Evolutionary conservation across 2,113 vertebrate genomes (phyloP).

Genomic region (Oxygymnocypris stewartii): DNA sequence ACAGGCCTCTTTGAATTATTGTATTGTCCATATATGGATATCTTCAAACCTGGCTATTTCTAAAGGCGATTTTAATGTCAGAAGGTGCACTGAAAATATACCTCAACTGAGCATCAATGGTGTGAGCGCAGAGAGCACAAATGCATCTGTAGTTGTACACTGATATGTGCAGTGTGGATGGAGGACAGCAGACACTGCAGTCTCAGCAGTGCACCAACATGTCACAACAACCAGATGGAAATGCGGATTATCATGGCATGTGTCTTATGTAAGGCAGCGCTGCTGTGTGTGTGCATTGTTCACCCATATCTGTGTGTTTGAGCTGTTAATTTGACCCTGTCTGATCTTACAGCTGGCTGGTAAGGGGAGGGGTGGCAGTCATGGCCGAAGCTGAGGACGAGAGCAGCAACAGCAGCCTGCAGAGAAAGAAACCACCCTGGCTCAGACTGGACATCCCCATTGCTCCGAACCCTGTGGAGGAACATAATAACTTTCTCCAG

Average conservation of each 20-base stretch:
- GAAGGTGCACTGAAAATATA: background rate
- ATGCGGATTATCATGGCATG: conserved; percentile 15
- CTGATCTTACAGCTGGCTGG: conserved; percentile 71
- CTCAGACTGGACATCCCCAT: conserved; percentile 86
- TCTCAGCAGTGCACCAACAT: conserved; percentile 3
- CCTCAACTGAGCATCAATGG: background rate
- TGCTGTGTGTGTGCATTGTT: conserved; percentile 16
- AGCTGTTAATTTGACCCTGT: conserved; percentile 38
- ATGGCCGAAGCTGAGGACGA: conserved; percentile 81
- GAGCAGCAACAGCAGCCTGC: conserved; percentile 83
- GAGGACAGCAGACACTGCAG: background rate
- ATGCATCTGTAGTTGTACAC: background rate
- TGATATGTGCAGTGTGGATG: background rate
- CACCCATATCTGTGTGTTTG: conserved; percentile 24
- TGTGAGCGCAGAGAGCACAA: background rate
- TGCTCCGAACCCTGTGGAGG: conserved; percentile 72
- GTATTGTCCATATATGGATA: background rate
- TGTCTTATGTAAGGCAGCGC: conserved; percentile 37
- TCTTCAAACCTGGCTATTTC: background rate
- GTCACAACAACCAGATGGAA: conserved; percentile 36
- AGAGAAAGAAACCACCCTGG: conserved; percentile 93
- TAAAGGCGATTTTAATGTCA: background rate
- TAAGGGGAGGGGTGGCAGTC: conserved; percentile 52
- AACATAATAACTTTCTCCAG: conserved; percentile 73
- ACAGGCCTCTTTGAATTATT: background rate